These are phyloP conservation scores for Passer montanus DNA, from an alignment of 2,113 vertebrate genomes.

Conservation along the genomic window DNA sequence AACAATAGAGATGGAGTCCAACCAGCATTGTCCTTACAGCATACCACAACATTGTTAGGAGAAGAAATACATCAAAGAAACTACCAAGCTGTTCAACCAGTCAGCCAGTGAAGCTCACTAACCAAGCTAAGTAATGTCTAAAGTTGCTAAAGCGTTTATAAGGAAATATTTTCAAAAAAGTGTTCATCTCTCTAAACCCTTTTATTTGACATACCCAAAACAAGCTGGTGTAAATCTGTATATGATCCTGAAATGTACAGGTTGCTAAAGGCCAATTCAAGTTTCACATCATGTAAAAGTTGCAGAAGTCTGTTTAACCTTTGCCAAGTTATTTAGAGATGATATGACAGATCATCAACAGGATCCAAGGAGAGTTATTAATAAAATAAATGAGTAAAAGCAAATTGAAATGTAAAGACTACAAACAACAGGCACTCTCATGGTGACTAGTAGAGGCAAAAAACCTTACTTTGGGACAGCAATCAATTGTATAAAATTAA, in stretches of 20 bases:
- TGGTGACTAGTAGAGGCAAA: background rate
- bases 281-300: background rate
- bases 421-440: background rate
- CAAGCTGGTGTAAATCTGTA: background rate
- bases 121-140: background rate
- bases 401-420: background rate
- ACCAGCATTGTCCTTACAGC: background rate
- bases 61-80: background rate
- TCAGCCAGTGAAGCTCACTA: background rate
- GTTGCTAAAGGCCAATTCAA: background rate
- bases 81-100: background rate
- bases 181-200: background rate
- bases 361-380: background rate
- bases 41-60: background rate
- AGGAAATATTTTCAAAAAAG: background rate
- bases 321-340: background rate
- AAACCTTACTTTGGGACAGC: background rate
- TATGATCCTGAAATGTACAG: background rate
- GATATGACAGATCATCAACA: background rate
- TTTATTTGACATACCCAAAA: background rate
- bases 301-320: background rate
- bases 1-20: background rate
- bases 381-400: background rate
- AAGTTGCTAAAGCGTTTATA: background rate
- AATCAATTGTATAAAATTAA: background rate